Evolutionary conservation across 2,888 invertebrate species (phyloP).

Genomic region (Plebejus melissa): DNA sequence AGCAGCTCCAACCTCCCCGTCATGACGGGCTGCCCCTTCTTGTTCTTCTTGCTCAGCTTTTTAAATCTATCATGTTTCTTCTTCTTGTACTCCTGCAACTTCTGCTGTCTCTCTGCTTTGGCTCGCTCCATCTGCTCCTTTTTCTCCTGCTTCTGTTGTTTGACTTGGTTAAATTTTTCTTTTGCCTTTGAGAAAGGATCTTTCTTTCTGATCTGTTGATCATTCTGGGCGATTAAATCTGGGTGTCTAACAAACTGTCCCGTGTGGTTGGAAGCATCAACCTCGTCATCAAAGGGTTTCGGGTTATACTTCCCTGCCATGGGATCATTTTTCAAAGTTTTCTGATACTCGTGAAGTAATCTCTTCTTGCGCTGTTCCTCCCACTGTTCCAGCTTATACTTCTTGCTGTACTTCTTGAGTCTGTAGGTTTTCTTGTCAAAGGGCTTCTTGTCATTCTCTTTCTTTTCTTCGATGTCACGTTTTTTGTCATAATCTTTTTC

Average conservation of each 20-base stretch:
- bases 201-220: conserved; percentile 46
- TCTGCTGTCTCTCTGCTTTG: conserved; percentile 80
- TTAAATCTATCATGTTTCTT: conserved; percentile 85
- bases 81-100: conserved; percentile 82
- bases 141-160: conserved; percentile 75
- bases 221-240: conserved; percentile 51
- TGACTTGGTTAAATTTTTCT: conserved; percentile 72
- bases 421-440: conserved; percentile 85
- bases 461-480: conserved; percentile 40
- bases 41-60: conserved; percentile 86
- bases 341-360: conserved; percentile 77
- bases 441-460: conserved; percentile 66
- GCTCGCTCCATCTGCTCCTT: conserved; percentile 67
- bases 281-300: conserved; percentile 71
- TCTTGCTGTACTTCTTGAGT: conserved; percentile 83
- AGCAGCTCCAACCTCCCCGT: conserved; percentile 87
- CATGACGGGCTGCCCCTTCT: conserved; percentile 92
- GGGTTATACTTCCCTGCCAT: conserved; percentile 65
- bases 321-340: conserved; percentile 73
- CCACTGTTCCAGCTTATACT: conserved; percentile 84
- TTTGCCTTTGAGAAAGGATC: conserved; percentile 75
- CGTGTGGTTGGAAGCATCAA: conserved; percentile 47
- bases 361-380: conserved; percentile 81
- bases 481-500: conserved; percentile 55
- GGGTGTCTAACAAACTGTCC: conserved; percentile 70